These are phyloP conservation scores for Tanytarsus gracilentus DNA, from an alignment of 2,888 invertebrate species.

Conservation along the genomic window DNA sequence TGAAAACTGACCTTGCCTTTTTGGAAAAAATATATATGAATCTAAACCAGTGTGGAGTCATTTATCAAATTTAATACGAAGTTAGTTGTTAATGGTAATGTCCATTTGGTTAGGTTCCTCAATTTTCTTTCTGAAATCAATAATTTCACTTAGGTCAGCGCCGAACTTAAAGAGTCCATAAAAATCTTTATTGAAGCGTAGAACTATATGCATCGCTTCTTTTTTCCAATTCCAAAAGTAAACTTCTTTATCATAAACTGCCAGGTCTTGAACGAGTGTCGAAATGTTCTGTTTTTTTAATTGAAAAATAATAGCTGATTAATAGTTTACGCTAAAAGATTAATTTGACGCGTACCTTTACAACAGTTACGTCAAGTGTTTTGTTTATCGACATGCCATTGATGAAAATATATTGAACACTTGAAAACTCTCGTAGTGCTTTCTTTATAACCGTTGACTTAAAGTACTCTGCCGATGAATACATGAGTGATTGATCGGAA, in stretches of 20 bases:
- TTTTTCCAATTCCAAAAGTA: slow-evolving; percentile 47
- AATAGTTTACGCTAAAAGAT: slow-evolving; percentile 5
- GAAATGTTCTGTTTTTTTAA: slow-evolving; percentile 45
- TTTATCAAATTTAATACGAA: no score
- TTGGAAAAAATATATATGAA: no score
- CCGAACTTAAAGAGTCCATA: neutral
- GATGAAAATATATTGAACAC: slow-evolving; percentile 56
- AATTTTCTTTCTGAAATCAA: no score
- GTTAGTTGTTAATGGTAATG: no score
- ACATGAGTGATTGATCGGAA: slow-evolving; percentile 62
- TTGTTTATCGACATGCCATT: slow-evolving; percentile 54
- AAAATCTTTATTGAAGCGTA: neutral
- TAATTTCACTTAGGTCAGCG: neutral
- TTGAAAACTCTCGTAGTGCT: slow-evolving; percentile 53
- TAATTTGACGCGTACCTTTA: slow-evolving; percentile 39
- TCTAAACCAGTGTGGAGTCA: no score
- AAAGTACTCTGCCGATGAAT: slow-evolving; percentile 71
- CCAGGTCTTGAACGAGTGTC: slow-evolving; percentile 47
- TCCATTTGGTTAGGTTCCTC: no score
- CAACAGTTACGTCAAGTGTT: slow-evolving; percentile 54
- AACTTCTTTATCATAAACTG: slow-evolving; percentile 44
- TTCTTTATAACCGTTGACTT: slow-evolving; percentile 59
- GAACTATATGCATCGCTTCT: slow-evolving; percentile 32
- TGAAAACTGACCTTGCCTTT: no score
- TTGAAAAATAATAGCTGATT: slow-evolving; percentile 17